Conservation (phyloP, 2,113 vertebrate genomes). For the Pelobates fuscus region DNA sequence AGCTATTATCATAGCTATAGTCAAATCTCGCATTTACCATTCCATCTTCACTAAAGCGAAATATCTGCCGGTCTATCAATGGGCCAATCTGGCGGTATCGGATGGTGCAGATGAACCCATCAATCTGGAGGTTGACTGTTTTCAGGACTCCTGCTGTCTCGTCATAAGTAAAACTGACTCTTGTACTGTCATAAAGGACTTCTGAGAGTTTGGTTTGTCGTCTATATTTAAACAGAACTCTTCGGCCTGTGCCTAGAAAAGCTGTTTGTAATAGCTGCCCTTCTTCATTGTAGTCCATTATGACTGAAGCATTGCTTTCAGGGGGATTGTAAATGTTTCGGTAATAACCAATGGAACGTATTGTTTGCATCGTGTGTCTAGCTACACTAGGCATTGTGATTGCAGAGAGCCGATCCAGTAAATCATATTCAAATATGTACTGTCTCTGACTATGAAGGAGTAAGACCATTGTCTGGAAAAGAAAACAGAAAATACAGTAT, state of each 20-base stretch:
- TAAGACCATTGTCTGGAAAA: conserved; percentile 90
- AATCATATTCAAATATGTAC: conserved; percentile 96
- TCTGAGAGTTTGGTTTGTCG: conserved; percentile 92
- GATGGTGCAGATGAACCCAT: conserved; percentile 97
- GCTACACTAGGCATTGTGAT: conserved; percentile 97
- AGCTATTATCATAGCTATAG: conserved; percentile 96
- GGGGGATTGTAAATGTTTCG: conserved; percentile 97
- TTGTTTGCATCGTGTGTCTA: conserved; percentile 95
- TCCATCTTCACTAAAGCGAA: conserved; percentile 95
- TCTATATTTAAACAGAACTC: conserved; percentile 90
- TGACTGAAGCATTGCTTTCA: conserved; percentile 93
- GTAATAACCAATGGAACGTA: conserved; percentile 96
- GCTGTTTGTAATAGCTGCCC: conserved; percentile 88
- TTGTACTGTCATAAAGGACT: conserved; percentile 92
- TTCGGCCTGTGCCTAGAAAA: conserved; percentile 89
- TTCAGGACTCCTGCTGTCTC: conserved; percentile 94
- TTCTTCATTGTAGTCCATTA: conserved; percentile 95
- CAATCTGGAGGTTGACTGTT: conserved; percentile 95
- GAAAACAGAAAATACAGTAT: conserved; percentile 43
- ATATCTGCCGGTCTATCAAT: conserved; percentile 94
- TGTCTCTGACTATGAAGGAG: conserved; percentile 96
- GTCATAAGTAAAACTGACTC: conserved; percentile 96
- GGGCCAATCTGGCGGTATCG: conserved; percentile 94
- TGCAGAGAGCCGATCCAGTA: conserved; percentile 88
- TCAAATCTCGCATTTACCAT: conserved; percentile 98